Evolutionary conservation across 2,797 vertebrate genomes (phyloP).

Genomic region (Allobates femoralis): DNA sequence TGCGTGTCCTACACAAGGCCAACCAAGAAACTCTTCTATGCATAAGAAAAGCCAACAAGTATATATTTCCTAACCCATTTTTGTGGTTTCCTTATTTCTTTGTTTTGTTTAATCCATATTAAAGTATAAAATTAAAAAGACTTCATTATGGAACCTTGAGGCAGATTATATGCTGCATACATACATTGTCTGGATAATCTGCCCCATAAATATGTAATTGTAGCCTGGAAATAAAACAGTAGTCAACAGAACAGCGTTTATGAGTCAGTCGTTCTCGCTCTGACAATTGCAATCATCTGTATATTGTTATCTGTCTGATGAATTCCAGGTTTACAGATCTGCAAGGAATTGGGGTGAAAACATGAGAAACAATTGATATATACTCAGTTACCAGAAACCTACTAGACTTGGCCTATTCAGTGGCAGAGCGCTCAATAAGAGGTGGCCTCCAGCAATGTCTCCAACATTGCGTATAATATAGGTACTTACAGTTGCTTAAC

Average conservation of each 20-base stretch:
- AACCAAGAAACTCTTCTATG: too few species aligned
- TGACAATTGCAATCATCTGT: slow-evolving; percentile 37
- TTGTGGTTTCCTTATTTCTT: too few species aligned
- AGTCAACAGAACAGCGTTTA: not conserved
- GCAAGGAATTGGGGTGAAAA: not conserved
- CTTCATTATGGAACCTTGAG: not conserved
- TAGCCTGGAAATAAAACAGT: not conserved
- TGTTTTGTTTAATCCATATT: too few species aligned
- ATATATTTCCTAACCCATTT: too few species aligned
- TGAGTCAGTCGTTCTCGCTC: slow-evolving; percentile 14
- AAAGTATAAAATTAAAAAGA: not conserved
- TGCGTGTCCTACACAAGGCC: too few species aligned
- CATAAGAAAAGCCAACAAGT: too few species aligned
- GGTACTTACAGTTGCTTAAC: too few species aligned
- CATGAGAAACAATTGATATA: not conserved
- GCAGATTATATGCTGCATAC: not conserved
- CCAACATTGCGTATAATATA: too few species aligned
- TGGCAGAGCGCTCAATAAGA: not conserved
- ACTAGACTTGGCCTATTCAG: not conserved
- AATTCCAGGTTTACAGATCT: slow-evolving; percentile 22
- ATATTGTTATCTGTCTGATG: slow-evolving; percentile 42
- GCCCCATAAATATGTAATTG: not conserved
- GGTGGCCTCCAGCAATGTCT: not conserved
- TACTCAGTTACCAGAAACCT: not conserved
- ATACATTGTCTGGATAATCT: not conserved